Percentiles rank a stretch among this genome's conserved stretches.
Evolutionary conservation across 2,113 vertebrate species (phyloP).

Genomic region (Chloropsis hardwickii): DNA sequence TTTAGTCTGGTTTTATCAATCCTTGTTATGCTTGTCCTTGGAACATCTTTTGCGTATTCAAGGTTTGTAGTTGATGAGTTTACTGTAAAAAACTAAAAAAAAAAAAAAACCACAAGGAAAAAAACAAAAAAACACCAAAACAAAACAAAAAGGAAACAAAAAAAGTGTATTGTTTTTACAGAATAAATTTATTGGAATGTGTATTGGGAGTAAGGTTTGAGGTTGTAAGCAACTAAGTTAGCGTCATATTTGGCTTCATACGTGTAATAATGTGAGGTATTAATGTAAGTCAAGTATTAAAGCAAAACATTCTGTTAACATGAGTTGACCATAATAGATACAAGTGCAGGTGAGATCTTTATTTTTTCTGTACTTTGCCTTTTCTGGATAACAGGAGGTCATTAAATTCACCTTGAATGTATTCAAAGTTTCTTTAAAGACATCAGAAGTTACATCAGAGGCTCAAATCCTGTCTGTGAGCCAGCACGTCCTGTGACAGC

Average conservation of each 20-base stretch:
- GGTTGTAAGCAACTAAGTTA: conserved; percentile 78
- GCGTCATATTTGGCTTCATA: conserved; percentile 81
- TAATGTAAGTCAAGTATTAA: conserved; percentile 82
- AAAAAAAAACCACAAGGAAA: conserved; percentile 56
- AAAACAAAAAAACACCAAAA: conserved; percentile 36
- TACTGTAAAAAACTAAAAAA: conserved; percentile 82
- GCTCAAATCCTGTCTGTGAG: background rate
- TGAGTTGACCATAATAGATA: conserved; percentile 74
- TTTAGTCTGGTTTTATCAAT: conserved; percentile 76
- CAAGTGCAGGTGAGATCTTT: conserved; percentile 73
- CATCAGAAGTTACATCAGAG: background rate
- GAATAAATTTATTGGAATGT: conserved; percentile 97
- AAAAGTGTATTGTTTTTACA: conserved; percentile 95
- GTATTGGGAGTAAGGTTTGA: conserved; percentile 80
- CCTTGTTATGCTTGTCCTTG: conserved; percentile 85
- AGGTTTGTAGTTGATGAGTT: conserved; percentile 92
- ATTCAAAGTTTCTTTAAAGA: conserved; percentile 54
- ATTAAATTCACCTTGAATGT: conserved; percentile 57
- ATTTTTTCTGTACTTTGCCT: conserved; percentile 60
- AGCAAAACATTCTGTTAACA: conserved; percentile 79
- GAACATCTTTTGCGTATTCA: conserved; percentile 86
- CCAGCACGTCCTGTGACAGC: background rate
- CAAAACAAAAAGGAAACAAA: conserved; percentile 69
- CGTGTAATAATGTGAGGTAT: conserved; percentile 81
- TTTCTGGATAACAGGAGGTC: conserved; percentile 60